Evolutionary conservation across 2,797 vertebrate species (phyloP).

Genomic region (Pelobates cultripes): DNA sequence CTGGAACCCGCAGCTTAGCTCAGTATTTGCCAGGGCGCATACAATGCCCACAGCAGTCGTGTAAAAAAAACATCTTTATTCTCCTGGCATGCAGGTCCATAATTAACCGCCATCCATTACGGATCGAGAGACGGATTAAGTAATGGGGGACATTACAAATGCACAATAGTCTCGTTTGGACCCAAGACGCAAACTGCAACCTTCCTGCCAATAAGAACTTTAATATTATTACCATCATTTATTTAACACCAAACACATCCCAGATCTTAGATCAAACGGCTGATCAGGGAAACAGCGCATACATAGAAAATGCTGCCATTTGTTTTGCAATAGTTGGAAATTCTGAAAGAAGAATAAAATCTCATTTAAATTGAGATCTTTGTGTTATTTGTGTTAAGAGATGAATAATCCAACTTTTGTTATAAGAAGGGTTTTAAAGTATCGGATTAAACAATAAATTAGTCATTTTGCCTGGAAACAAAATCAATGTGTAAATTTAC

Average conservation of each 20-base stretch:
- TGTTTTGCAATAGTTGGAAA: too few relatives aligned
- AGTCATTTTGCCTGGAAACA: too few relatives aligned
- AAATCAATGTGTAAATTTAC: too few relatives aligned
- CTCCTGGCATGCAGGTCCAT: conserved; percentile 45
- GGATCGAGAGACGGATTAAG: conserved; percentile 21
- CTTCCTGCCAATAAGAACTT: conserved; percentile 47
- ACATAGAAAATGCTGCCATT: too few relatives aligned
- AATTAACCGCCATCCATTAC: conserved; percentile 43
- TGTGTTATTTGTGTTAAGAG: too few relatives aligned
- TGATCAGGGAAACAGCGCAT: too few relatives aligned
- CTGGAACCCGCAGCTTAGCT: not conserved
- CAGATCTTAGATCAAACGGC: conserved; percentile 24
- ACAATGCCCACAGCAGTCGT: conserved; percentile 36
- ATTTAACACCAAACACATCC: conserved; percentile 43
- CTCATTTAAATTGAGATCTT: too few relatives aligned
- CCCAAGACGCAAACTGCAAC: conserved; percentile 39
- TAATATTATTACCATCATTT: conserved; percentile 51
- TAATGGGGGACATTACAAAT: conserved; percentile 42
- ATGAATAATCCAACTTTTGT: too few relatives aligned
- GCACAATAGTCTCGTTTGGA: conserved; percentile 29
- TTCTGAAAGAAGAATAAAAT: too few relatives aligned
- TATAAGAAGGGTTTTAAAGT: too few relatives aligned
- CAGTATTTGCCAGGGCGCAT: conserved; percentile 26
- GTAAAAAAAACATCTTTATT: conserved; percentile 49
- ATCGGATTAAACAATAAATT: too few relatives aligned